These are phyloP conservation scores for Cheiracanthium punctorium DNA, from an alignment of 2,888 invertebrate genomes.

Conservation along the genomic window DNA sequence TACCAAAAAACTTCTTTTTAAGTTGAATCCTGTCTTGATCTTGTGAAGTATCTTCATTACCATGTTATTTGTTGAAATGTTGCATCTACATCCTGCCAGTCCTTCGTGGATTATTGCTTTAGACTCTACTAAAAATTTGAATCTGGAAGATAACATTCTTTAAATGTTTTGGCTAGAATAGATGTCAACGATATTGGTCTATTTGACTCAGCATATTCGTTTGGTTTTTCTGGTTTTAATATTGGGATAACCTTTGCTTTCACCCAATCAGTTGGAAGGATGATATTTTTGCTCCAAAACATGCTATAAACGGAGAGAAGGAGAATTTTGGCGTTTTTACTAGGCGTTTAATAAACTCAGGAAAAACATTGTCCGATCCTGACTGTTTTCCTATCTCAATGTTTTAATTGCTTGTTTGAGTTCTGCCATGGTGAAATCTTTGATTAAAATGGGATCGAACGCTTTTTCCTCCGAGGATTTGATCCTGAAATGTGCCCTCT, in stretches of 20 bases:
- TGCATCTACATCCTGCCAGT: not conserved
- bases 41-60: constrained; percentile 12
- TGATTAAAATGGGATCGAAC: too few relatives aligned
- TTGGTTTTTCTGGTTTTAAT: not conserved
- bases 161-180: not conserved
- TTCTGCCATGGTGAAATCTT: too few relatives aligned
- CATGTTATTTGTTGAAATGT: constrained; percentile 4
- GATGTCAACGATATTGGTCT: not conserved
- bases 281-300: not conserved
- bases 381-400: too few relatives aligned
- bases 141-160: not conserved
- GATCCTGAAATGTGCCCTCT: too few relatives aligned
- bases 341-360: too few relatives aligned
- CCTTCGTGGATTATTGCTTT: not conserved
- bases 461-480: too few relatives aligned
- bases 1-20: constrained; percentile 13
- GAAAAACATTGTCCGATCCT: too few relatives aligned
- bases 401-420: too few relatives aligned
- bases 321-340: too few relatives aligned
- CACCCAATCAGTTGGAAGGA: not conserved
- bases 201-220: not conserved
- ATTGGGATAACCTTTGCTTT: not conserved
- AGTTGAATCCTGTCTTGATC: constrained; percentile 9
- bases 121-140: not conserved
- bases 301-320: not conserved